These are phyloP conservation scores for Melanotaenia nigrans DNA, from an alignment of 2,797 vertebrate genomes.

Conservation along the genomic window DNA sequence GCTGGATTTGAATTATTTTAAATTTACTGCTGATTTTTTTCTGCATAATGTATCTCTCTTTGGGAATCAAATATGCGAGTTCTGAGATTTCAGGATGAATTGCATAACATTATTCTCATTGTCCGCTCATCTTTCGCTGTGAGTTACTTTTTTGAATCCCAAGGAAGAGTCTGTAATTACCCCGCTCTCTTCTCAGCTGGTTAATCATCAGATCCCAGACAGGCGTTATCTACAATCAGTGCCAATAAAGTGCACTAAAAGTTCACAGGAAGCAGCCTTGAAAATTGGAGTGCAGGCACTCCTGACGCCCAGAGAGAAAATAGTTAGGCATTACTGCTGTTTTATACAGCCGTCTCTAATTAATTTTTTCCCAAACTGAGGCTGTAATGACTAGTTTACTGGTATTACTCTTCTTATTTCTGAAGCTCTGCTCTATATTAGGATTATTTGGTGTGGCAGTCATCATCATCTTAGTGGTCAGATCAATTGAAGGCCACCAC, in stretches of 20 bases:
- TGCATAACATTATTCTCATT: background rate
- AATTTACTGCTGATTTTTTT: background rate
- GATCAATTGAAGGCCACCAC: conserved; percentile 27
- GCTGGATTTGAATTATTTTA: background rate
- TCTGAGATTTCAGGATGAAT: background rate
- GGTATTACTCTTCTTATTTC: background rate
- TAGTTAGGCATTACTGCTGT: background rate
- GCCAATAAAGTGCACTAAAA: conserved; percentile 44
- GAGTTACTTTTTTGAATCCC: conserved; percentile 45
- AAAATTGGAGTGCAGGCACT: conserved; percentile 19
- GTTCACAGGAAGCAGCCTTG: conserved; percentile 40
- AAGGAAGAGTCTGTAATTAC: conserved; percentile 53
- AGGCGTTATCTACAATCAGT: conserved; percentile 46
- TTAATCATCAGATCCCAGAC: conserved; percentile 54
- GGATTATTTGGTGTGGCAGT: conserved; percentile 16
- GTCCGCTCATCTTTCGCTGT: background rate
- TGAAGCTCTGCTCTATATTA: background rate
- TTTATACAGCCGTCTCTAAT: conserved; percentile 14
- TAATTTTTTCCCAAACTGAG: conserved; percentile 4
- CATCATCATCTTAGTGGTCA: conserved; percentile 32
- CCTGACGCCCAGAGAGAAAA: background rate
- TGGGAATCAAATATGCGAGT: background rate
- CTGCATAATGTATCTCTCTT: background rate
- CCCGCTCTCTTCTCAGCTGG: conserved; percentile 1
- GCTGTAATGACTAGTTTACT: conserved; percentile 1